A percentile compares a stretch with the other conserved stretches of the same genome.
These are phyloP conservation scores for Grallaria varia DNA, from an alignment of 2,113 vertebrate genomes.

Conservation along the genomic window DNA sequence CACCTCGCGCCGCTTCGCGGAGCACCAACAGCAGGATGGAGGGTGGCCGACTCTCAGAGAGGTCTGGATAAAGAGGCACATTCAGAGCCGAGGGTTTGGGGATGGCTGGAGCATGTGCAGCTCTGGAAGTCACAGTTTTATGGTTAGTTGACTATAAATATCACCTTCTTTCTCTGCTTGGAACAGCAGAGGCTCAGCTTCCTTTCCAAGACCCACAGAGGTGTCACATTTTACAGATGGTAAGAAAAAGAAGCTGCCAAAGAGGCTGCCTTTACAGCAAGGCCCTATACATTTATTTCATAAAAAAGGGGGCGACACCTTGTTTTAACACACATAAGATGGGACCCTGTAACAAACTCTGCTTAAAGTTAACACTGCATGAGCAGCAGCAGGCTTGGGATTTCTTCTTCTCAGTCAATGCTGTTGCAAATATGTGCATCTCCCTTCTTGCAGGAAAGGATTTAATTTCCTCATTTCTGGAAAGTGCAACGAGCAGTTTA, in stretches of 20 bases:
- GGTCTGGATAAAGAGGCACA: not conserved
- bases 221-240: constrained; percentile 1
- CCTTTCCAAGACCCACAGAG: not conserved
- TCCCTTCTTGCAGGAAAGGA: not conserved
- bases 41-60: not conserved
- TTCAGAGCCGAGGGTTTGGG: not conserved
- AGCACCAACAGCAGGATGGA: not conserved
- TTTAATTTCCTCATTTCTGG: not conserved
- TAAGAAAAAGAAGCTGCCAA: not conserved
- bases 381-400: not conserved
- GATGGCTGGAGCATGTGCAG: not conserved
- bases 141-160: constrained; percentile 22
- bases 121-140: constrained; percentile 12
- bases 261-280: not conserved
- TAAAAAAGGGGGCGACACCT: not conserved
- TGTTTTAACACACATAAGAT: not conserved
- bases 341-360: not conserved
- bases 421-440: not conserved
- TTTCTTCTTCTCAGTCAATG: not conserved
- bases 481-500: not conserved
- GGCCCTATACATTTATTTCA: not conserved
- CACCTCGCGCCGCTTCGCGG: not conserved
- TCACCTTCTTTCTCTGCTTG: not conserved
- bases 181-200: constrained; percentile 17
- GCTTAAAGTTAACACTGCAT: not conserved